Evolutionary conservation across 2,797 vertebrate genomes (phyloP), one percentile per base, ranked within the genome.

Genomic region (Cirrhinus molitorella): DNA sequence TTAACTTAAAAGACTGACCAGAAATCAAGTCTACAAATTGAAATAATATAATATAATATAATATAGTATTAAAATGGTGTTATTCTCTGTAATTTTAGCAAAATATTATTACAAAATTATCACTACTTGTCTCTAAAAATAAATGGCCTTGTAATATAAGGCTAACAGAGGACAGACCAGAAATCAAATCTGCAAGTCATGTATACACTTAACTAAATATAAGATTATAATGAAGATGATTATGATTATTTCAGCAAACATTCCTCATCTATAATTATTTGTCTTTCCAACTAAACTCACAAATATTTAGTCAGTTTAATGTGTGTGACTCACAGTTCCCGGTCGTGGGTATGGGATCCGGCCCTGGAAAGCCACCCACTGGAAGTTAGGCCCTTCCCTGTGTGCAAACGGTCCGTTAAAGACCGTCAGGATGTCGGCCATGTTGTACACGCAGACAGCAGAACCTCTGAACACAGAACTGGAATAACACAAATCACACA

Each of bases 381-480:
- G 98, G 71, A 98, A 98, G 92, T 97, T 99, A 78, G 98, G 98
- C 3, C 98, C 98, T 71, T 99, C 98, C 86, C 97, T 96, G 93
- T 99, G 98, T 25, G 98, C 98, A 86, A 99, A 99, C 9, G 98
- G 98, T 14, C 98, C 98, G 37, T 99, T 99, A 93, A 99, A 99
- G 83, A 99, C 97, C 0, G 97, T 98, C 90, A 99, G 96, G 92
- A 99, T 97, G 87, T 99, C 97, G 0, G 97, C 97, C 90, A 99
- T 96, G 90, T 97, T 98, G 91, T 99, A 99, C 40, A 97, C 96
- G 57, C 98, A 99, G 87, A 99, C 98, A 0, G 98, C 98, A 0
- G 98, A 99, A 21, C 98, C 98, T 93, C 97, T 97, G 88, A 99
- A 99, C 90, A 99, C 97, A 2, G 98, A 99, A 92, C 98, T 99